These are phyloP conservation scores for Hephaestus fuliginosus DNA, from an alignment of 2,797 vertebrate species.

Conservation along the genomic window DNA sequence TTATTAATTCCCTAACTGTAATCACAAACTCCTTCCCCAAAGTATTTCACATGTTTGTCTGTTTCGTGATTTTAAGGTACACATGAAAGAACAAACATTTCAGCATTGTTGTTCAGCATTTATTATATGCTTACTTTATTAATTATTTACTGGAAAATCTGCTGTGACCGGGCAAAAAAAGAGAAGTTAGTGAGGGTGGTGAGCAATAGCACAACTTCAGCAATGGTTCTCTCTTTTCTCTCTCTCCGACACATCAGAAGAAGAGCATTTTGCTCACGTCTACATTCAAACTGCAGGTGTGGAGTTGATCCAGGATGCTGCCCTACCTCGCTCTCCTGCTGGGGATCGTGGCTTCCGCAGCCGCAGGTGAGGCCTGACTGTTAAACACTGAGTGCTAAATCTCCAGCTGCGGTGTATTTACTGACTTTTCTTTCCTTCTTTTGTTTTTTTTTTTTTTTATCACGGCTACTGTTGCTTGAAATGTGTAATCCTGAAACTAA, in stretches of 20 bases:
- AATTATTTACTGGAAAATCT: neutral
- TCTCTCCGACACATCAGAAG: conserved; percentile 34
- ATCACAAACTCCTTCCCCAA: neutral
- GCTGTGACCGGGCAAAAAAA: conserved; percentile 41
- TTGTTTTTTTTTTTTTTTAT: neutral
- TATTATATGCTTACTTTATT: neutral
- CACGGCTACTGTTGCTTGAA: neutral
- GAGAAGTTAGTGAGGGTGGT: conserved; percentile 48
- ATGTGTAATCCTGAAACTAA: neutral
- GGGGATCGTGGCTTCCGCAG: conserved; percentile 66
- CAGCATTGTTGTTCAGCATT: neutral
- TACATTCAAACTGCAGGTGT: conserved; percentile 49
- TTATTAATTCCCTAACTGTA: neutral
- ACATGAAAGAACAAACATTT: neutral
- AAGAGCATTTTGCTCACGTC: conserved; percentile 20
- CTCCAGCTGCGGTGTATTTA: too few relatives aligned
- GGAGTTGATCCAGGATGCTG: conserved; percentile 77
- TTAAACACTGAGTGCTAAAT: neutral
- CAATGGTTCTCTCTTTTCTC: conserved; percentile 42
- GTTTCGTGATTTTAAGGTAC: conserved; percentile 19
- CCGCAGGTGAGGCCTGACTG: conserved; percentile 68
- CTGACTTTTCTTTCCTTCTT: neutral
- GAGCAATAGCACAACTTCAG: conserved; percentile 33
- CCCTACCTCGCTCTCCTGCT: conserved; percentile 70
- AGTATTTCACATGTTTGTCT: neutral